These are phyloP conservation scores for Phyllotreta cruciferae DNA, from an alignment of 2,888 invertebrate genomes.

Conservation along the genomic window DNA sequence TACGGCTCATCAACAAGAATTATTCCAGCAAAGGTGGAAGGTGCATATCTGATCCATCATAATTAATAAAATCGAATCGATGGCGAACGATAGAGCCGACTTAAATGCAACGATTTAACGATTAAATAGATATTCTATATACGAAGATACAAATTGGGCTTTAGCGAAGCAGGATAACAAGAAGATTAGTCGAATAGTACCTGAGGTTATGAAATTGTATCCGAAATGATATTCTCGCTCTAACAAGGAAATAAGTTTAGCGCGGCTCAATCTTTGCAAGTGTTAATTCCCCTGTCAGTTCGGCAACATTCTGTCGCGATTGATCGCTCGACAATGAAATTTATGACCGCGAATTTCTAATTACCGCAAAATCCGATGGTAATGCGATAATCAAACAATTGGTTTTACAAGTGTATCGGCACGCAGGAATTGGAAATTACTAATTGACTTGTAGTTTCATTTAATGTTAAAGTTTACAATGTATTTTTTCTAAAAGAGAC, in stretches of 20 bases:
- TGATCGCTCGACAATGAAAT: constrained; percentile 32
- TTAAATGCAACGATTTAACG: constrained; percentile 4
- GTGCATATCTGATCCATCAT: not conserved
- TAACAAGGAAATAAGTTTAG: constrained; percentile 32
- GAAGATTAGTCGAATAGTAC: constrained; percentile 11
- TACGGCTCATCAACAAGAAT: too few species aligned
- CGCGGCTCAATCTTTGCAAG: constrained; percentile 27
- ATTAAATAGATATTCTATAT: not conserved
- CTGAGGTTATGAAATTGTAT: constrained; percentile 16
- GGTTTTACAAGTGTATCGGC: constrained; percentile 10
- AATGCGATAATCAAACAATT: constrained; percentile 13
- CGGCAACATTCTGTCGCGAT: constrained; percentile 33
- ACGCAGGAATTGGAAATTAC: constrained; percentile 7
- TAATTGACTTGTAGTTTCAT: not conserved
- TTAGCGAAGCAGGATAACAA: constrained; percentile 7
- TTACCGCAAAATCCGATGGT: constrained; percentile 8
- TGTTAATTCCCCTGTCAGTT: constrained; percentile 29
- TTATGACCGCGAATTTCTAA: constrained; percentile 18
- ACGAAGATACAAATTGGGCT: constrained; percentile 8
- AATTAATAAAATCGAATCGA: not conserved
- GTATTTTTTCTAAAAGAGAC: too few species aligned
- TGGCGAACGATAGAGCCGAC: not conserved
- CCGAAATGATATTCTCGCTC: constrained; percentile 12
- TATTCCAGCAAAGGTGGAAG: too few species aligned
- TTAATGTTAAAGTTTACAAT: not conserved